phyloP scores from a whole-genome alignment of 2,888 invertebrate species.

The Lottia scabra region DNA sequence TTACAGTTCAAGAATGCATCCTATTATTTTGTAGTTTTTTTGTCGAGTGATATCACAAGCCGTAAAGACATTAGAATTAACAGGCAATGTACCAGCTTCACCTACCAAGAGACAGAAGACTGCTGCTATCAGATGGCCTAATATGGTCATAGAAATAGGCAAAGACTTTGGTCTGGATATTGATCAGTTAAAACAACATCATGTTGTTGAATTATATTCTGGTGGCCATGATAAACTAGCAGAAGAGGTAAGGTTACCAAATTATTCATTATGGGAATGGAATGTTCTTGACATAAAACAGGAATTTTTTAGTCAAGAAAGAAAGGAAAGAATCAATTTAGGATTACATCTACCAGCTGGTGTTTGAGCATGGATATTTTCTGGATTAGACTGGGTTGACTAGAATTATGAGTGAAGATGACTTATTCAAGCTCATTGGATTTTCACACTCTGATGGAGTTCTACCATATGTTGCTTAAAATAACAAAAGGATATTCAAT shows the following conservation, averaged over 20 bases:
- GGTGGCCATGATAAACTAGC: slow-evolving; percentile 75
- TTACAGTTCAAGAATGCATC: not conserved
- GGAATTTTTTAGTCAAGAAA: too few relatives aligned
- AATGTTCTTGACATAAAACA: too few relatives aligned
- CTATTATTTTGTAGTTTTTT: slow-evolving; percentile 35
- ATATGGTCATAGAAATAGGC: slow-evolving; percentile 79
- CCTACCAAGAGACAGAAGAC: slow-evolving; percentile 23
- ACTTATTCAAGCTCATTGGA: too few relatives aligned
- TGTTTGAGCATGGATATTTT: too few relatives aligned
- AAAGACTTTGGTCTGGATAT: slow-evolving; percentile 82
- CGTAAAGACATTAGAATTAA: slow-evolving; percentile 29
- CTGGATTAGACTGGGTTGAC: too few relatives aligned
- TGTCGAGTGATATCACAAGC: slow-evolving; percentile 34
- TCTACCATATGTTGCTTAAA: too few relatives aligned
- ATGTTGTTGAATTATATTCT: slow-evolving; percentile 78
- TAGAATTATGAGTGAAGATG: too few relatives aligned
- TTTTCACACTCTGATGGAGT: too few relatives aligned
- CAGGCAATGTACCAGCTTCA: slow-evolving; percentile 13
- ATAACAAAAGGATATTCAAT: too few relatives aligned
- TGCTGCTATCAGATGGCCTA: slow-evolving; percentile 76
- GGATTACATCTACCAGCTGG: too few relatives aligned
- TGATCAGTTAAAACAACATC: slow-evolving; percentile 81
- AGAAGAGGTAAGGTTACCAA: slow-evolving; percentile 72
- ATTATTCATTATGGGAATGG: too few relatives aligned
- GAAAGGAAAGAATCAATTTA: too few relatives aligned